Evolutionary conservation across 30 jellyfish, hydroid and myxozoan species (phyloP).

Genomic region (Chironex yamaguchii): DNA sequence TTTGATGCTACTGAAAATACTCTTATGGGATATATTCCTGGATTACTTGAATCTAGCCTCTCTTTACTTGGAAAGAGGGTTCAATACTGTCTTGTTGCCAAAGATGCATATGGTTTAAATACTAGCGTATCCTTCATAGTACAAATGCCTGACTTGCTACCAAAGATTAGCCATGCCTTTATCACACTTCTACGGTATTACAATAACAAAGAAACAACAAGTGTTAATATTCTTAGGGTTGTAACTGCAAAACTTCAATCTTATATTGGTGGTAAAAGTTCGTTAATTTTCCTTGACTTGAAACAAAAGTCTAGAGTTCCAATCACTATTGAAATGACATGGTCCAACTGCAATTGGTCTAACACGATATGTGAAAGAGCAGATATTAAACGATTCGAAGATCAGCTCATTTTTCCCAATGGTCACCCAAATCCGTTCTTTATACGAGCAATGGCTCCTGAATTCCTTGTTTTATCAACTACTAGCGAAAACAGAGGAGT

Average conservation of each 20-base stretch:
- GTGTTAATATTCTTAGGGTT: neutral
- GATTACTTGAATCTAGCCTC: no score
- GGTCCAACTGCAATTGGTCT: conserved; percentile 74
- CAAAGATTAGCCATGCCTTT: conserved; percentile 25
- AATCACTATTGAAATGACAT: conserved; percentile 32
- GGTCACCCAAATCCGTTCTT: conserved; percentile 67
- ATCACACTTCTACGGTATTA: neutral
- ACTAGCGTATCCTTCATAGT: conserved; percentile 31
- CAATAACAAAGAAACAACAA: neutral
- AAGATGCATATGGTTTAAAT: conserved; percentile 68
- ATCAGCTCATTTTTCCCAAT: conserved; percentile 23
- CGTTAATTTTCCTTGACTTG: no score
- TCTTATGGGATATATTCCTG: no score
- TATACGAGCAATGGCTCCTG: conserved; percentile 88
- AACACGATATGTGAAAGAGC: conserved; percentile 22
- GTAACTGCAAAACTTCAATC: neutral
- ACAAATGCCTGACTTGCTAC: conserved; percentile 67
- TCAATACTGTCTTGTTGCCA: conserved; percentile 65
- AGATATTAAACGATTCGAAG: neutral
- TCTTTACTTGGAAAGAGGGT: no score
- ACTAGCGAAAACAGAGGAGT: neutral
- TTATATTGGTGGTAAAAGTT: neutral
- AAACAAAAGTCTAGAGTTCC: neutral
- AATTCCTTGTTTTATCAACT: conserved; percentile 73
- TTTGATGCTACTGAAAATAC: neutral